phyloP scores from a whole-genome alignment of 2,888 invertebrate genomes.

The Micropterix aruncella region DNA sequence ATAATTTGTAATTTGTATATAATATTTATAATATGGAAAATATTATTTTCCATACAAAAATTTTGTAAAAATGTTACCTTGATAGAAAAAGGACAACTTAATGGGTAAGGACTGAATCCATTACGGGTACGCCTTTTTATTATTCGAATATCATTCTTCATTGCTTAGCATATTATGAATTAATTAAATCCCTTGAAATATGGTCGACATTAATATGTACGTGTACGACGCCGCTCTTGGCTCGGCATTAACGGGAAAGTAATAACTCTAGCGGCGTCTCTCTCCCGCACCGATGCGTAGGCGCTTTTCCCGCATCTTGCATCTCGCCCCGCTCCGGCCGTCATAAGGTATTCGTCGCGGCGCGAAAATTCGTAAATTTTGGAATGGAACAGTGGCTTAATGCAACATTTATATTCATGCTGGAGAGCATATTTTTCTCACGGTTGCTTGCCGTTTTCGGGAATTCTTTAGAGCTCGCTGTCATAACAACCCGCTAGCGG shows the following conservation, averaged over 20 bases:
- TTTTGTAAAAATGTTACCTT: too few species aligned
- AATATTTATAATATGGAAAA: too few species aligned
- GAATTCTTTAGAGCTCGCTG: neutral
- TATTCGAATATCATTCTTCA: too few species aligned
- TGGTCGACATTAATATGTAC: slow-evolving; percentile 62
- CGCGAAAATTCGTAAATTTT: neutral
- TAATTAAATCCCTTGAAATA: slow-evolving; percentile 71
- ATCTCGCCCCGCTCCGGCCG: neutral
- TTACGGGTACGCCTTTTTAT: too few species aligned
- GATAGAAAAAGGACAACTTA: too few species aligned
- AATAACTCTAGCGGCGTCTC: neutral
- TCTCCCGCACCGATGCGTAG: neutral
- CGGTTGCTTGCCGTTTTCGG: neutral
- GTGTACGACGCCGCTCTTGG: slow-evolving; percentile 27
- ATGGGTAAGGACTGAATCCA: too few species aligned
- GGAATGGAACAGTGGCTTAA: neutral
- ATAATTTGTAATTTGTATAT: too few species aligned
- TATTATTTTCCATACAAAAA: too few species aligned
- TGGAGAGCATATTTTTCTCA: neutral
- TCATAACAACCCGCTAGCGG: neutral
- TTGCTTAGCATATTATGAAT: slow-evolving; percentile 71
- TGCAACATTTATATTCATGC: neutral
- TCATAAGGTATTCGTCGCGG: neutral
- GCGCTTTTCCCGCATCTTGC: neutral
- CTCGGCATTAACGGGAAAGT: neutral